A percentile compares a stretch with the other conserved stretches of the same genome.
Conservation (phyloP, 2,113 vertebrate genomes). For the Erythrolamprus reginae region DNA sequence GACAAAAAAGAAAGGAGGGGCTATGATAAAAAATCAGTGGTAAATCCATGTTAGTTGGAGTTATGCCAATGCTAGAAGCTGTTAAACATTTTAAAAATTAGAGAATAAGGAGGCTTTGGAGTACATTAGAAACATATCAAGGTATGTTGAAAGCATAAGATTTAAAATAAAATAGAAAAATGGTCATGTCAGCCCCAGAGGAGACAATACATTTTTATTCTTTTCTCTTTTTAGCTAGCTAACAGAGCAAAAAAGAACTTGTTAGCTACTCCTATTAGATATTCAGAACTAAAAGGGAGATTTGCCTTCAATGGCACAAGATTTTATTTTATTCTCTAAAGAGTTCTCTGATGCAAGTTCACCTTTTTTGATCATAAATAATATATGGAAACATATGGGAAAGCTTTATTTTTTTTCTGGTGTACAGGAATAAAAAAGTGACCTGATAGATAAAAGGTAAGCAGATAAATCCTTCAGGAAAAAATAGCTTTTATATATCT, state of each 20-base stretch:
- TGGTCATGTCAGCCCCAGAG: not conserved
- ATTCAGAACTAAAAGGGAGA: not conserved
- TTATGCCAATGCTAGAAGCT: not conserved
- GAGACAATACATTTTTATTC: not conserved
- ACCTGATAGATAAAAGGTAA: not conserved
- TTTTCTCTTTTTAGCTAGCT: not conserved
- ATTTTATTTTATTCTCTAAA: not conserved
- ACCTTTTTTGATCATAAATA: not conserved
- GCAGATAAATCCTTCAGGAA: slow-evolving; percentile 12
- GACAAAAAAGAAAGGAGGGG: not conserved
- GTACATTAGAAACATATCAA: not conserved
- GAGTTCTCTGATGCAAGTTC: not conserved
- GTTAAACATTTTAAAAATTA: too few species aligned
- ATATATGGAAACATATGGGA: not conserved
- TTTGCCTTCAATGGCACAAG: not conserved
- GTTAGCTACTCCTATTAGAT: not conserved
- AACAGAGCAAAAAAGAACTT: not conserved
- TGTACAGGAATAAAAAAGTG: not conserved
- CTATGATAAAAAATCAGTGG: not conserved
- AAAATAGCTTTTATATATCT: not conserved
- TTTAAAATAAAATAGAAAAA: not conserved
- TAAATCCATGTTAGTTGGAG: not conserved
- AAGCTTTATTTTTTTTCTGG: not conserved
- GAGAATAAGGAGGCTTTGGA: not conserved
- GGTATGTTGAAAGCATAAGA: not conserved